Evolutionary conservation across 2,888 invertebrate species (phyloP).

Genomic region (Athrips mouffetella): DNA sequence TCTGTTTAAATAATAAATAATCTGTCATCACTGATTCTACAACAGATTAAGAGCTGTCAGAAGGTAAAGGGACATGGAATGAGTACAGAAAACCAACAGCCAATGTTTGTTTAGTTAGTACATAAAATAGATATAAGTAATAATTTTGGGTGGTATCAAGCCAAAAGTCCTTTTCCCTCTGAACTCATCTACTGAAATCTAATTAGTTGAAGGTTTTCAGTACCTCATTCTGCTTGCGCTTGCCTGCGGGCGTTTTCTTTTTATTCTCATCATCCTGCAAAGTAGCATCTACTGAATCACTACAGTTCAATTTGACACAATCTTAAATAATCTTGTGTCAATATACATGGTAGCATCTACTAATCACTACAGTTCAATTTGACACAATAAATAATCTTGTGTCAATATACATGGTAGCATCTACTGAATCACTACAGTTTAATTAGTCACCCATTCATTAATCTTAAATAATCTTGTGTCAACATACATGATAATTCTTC

Average conservation of each 20-base stretch:
- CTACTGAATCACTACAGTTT: too few relatives aligned
- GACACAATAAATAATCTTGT: too few relatives aligned
- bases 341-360: too few relatives aligned
- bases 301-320: too few relatives aligned
- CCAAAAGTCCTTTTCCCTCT: constrained; percentile 63
- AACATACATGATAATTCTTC: too few relatives aligned
- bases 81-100: constrained; percentile 75
- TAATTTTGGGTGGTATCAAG: constrained; percentile 22
- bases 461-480: too few relatives aligned
- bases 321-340: too few relatives aligned
- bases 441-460: too few relatives aligned
- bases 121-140: not conserved
- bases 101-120: constrained; percentile 38
- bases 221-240: constrained; percentile 77
- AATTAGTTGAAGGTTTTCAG: constrained; percentile 76
- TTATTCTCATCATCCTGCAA: constrained; percentile 77
- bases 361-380: too few relatives aligned
- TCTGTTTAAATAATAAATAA: too few relatives aligned
- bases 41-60: constrained; percentile 55
- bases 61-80: constrained; percentile 66
- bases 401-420: too few relatives aligned
- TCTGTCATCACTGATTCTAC: too few relatives aligned
- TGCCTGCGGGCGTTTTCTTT: constrained; percentile 72
- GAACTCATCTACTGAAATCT: constrained; percentile 37
- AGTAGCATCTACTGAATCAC: constrained; percentile 62